Percentiles rank a stretch among this genome's conserved stretches.
These are phyloP conservation scores for Hyperoplus lanceolatus DNA, from an alignment of 2,797 vertebrate species.

Conservation along the genomic window DNA sequence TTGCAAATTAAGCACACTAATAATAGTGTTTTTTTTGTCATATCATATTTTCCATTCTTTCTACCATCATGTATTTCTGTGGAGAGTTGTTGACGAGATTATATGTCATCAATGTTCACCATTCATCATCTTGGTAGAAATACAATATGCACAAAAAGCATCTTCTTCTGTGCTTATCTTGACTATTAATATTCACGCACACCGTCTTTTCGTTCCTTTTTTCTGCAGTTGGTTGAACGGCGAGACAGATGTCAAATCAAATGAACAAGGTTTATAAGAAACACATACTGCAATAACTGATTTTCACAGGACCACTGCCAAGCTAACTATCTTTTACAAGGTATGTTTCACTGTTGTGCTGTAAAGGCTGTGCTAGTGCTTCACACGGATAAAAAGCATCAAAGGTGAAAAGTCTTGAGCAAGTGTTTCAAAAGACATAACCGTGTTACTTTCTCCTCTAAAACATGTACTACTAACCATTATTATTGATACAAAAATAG, in stretches of 20 bases:
- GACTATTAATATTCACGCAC: constrained; percentile 24
- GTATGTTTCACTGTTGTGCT: constrained; percentile 61
- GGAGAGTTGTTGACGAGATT: background rate
- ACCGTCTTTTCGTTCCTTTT: background rate
- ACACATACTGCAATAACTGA: background rate
- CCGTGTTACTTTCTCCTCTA: background rate
- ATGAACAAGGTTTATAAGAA: constrained; percentile 6
- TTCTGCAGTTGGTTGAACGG: background rate
- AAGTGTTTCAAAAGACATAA: constrained; percentile 6
- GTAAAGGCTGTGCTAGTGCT: constrained; percentile 57
- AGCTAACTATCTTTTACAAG: constrained; percentile 38
- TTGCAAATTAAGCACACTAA: background rate
- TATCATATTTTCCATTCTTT: background rate
- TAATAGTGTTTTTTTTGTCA: background rate
- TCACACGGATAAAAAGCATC: constrained; percentile 47
- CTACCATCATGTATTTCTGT: background rate
- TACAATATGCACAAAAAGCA: background rate
- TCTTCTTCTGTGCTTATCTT: constrained; percentile 1
- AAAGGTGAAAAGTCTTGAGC: constrained; percentile 40
- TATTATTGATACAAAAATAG: constrained; percentile 84
- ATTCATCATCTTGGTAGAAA: background rate
- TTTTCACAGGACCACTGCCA: no score
- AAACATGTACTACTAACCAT: constrained; percentile 8
- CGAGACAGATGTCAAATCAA: constrained; percentile 1
- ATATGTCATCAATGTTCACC: background rate